phyloP scores from a whole-genome alignment of 2,113 vertebrate species.

The Scartelaos histophorus region DNA sequence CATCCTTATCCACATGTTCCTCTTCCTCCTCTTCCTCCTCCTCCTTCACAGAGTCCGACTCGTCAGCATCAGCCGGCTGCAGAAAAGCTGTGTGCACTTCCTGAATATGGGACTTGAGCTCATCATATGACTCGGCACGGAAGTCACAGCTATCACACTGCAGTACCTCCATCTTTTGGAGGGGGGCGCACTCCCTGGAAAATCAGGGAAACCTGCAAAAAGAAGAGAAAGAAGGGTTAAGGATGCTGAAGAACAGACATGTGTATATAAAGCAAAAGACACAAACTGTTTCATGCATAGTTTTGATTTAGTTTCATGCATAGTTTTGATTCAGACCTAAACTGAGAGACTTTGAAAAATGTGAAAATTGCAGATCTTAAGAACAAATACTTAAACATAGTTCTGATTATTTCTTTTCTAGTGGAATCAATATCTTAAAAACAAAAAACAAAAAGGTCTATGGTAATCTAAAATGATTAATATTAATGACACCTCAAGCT shows the following conservation, averaged over 20 bases:
- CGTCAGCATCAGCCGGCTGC: slow-evolving; percentile 92
- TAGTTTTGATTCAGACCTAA: too few relatives aligned
- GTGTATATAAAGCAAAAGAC: neutral
- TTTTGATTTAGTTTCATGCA: too few relatives aligned
- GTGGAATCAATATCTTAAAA: slow-evolving; percentile 17
- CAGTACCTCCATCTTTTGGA: slow-evolving; percentile 91
- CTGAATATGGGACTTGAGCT: slow-evolving; percentile 95
- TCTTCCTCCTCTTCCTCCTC: slow-evolving; percentile 86
- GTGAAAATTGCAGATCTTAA: slow-evolving; percentile 9
- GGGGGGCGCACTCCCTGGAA: slow-evolving; percentile 78
- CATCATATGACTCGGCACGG: slow-evolving; percentile 92
- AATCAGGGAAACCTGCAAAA: slow-evolving; percentile 87
- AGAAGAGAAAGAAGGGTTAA: neutral
- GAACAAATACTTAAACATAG: neutral
- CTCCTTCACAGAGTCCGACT: slow-evolving; percentile 71
- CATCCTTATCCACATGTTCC: slow-evolving; percentile 83
- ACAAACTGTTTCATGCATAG: neutral
- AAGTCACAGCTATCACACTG: slow-evolving; percentile 99
- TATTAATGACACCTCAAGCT: slow-evolving; percentile 23
- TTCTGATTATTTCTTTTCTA: slow-evolving; percentile 2
- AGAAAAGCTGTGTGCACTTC: slow-evolving; percentile 97
- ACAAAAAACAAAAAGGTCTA: slow-evolving; percentile 10
- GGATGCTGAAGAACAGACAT: neutral
- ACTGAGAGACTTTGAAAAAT: neutral
- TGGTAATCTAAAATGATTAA: slow-evolving; percentile 35